Evolutionary conservation across 1,140 invertebrate genomes (phyloP).

Genomic region (Drosophila mauritiana): DNA sequence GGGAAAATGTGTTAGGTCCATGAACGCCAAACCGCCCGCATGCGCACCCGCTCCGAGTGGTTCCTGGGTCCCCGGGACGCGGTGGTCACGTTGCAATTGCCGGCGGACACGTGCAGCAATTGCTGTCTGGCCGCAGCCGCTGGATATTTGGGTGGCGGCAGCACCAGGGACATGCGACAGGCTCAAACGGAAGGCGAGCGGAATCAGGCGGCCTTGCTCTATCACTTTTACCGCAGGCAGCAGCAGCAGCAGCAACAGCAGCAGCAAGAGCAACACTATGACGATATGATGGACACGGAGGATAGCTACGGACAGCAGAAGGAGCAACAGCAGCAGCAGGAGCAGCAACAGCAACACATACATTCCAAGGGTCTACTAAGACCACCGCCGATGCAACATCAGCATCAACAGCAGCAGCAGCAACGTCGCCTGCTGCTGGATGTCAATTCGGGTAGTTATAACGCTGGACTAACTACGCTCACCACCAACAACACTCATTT

Average conservation of each 20-base stretch:
- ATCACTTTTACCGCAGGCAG: constrained; percentile 70
- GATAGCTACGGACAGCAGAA: constrained; percentile 62
- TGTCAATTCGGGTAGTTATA: constrained; percentile 82
- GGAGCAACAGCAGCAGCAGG: constrained; percentile 36
- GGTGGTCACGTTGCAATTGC: constrained; percentile 70
- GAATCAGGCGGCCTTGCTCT: constrained; percentile 56
- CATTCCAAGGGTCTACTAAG: constrained; percentile 73
- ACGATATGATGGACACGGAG: constrained; percentile 78
- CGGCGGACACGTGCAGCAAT: constrained; percentile 77
- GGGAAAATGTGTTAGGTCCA: constrained; percentile 89
- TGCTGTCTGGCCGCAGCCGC: constrained; percentile 73
- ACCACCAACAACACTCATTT: constrained; percentile 50
- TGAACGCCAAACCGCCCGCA: constrained; percentile 95
- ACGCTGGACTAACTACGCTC: constrained; percentile 56
- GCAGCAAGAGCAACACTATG: constrained; percentile 42
- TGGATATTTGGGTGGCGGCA: constrained; percentile 75
- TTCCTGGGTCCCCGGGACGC: constrained; percentile 90
- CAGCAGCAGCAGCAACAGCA: constrained; percentile 65
- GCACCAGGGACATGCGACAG: constrained; percentile 67
- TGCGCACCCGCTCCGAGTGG: constrained; percentile 97
- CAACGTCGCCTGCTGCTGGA: constrained; percentile 72
- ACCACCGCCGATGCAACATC: constrained; percentile 55
- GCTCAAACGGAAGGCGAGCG: constrained; percentile 43
- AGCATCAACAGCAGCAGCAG: constrained; percentile 42
- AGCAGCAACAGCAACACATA: constrained; percentile 56